A percentile compares a stretch with the other conserved stretches of the same genome.
phyloP scores from a whole-genome alignment of 1,140 invertebrate genomes.

The Hermetia illucens region DNA sequence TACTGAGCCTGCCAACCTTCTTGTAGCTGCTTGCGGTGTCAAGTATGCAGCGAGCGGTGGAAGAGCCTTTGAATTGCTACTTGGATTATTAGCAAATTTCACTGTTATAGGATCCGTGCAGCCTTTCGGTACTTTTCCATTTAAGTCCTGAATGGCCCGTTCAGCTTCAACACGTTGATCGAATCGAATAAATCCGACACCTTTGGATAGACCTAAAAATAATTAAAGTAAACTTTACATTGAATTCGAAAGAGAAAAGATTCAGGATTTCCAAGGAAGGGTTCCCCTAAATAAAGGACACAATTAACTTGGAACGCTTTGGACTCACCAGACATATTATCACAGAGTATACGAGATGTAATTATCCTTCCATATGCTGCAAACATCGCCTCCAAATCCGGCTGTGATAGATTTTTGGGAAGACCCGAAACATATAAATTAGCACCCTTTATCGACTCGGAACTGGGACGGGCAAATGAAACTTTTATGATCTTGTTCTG shows the following conservation, averaged over 20 bases:
- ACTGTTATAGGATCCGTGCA: slow-evolving; percentile 42
- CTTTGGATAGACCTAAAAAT: slow-evolving; percentile 36
- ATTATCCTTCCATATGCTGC: slow-evolving; percentile 70
- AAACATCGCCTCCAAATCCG: slow-evolving; percentile 72
- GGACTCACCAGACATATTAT: slow-evolving; percentile 55
- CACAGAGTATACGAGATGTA: slow-evolving; percentile 74
- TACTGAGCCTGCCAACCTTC: slow-evolving; percentile 22
- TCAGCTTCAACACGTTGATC: slow-evolving; percentile 44
- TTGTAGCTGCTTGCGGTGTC: slow-evolving; percentile 31
- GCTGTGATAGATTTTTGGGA: slow-evolving; percentile 72
- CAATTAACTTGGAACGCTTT: neutral
- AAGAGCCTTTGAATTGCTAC: slow-evolving; percentile 39
- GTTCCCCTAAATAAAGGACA: neutral
- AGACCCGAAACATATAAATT: slow-evolving; percentile 80
- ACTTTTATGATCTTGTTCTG: slow-evolving; percentile 90
- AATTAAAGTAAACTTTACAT: neutral
- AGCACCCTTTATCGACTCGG: slow-evolving; percentile 78
- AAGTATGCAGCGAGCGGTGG: slow-evolving; percentile 36
- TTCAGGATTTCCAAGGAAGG: slow-evolving; percentile 4
- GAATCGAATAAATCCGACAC: slow-evolving; percentile 45
- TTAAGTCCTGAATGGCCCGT: slow-evolving; percentile 42
- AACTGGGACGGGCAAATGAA: slow-evolving; percentile 75
- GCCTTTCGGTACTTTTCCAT: slow-evolving; percentile 41
- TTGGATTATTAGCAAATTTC: slow-evolving; percentile 46
- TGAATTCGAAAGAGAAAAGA: slow-evolving; percentile 4